Evolutionary conservation across 2,888 invertebrate genomes (phyloP).

Genomic region (Eristalis intricaria): DNA sequence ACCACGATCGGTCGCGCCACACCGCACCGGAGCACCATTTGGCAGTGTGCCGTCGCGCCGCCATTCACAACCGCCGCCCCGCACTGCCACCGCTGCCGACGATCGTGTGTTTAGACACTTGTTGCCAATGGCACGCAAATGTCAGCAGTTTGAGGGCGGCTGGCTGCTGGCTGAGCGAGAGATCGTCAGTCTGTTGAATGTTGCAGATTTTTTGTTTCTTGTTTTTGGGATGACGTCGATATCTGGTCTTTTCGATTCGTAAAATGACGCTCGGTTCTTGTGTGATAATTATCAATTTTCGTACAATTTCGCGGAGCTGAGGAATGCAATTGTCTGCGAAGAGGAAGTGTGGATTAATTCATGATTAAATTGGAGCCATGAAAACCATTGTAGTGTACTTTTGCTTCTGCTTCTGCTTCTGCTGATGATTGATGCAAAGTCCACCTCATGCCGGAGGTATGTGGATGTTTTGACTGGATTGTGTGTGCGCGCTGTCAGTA

Average conservation of each 20-base stretch:
- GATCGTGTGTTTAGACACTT: slow-evolving; percentile 31
- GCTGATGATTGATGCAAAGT: not conserved
- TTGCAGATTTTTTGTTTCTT: slow-evolving; percentile 23
- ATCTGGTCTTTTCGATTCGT: not conserved
- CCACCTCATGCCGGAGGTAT: not conserved
- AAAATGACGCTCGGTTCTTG: slow-evolving; percentile 13
- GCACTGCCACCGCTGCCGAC: not conserved
- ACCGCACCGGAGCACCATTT: slow-evolving; percentile 25
- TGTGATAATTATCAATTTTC: slow-evolving; percentile 54
- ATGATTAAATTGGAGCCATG: slow-evolving; percentile 24
- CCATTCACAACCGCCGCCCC: too few relatives aligned
- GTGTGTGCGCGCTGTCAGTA: not conserved
- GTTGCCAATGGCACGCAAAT: slow-evolving; percentile 10
- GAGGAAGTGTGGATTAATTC: slow-evolving; percentile 64
- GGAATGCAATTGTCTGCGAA: slow-evolving; percentile 38
- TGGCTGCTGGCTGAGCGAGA: slow-evolving; percentile 35
- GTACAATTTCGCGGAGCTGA: slow-evolving; percentile 34
- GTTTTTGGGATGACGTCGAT: not conserved
- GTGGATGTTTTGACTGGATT: not conserved
- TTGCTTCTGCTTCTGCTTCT: not conserved
- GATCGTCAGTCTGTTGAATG: slow-evolving; percentile 29
- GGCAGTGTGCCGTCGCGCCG: not conserved
- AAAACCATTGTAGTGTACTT: too few relatives aligned
- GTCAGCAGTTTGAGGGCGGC: slow-evolving; percentile 14
- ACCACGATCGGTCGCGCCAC: slow-evolving; percentile 31